These are phyloP conservation scores for Ophthalmolycus amberensis DNA, from an alignment of 2,113 vertebrate genomes.

Conservation along the genomic window DNA sequence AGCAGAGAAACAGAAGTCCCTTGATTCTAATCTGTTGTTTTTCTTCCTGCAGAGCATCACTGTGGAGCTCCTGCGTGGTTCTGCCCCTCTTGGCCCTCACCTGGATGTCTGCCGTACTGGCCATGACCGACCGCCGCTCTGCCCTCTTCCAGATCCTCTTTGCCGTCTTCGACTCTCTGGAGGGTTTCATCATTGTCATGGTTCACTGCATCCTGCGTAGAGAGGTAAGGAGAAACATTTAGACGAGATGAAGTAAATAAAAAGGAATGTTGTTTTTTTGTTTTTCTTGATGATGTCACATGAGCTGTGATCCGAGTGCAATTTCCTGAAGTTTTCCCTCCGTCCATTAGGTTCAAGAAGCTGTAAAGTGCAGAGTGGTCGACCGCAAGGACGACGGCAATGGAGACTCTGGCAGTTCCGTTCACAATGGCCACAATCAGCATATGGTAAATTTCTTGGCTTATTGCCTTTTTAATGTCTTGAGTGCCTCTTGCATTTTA, in stretches of 20 bases:
- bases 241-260: slow-evolving; percentile 2
- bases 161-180: slow-evolving; percentile 96
- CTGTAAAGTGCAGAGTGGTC: slow-evolving; percentile 96
- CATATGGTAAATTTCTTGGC: slow-evolving; percentile 88
- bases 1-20: neutral
- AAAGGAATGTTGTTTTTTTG: slow-evolving; percentile 7
- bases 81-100: slow-evolving; percentile 96
- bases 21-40: slow-evolving; percentile 27
- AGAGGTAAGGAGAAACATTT: slow-evolving; percentile 85
- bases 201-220: slow-evolving; percentile 96
- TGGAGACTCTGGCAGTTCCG: slow-evolving; percentile 95
- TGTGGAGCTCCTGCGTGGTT: slow-evolving; percentile 99
- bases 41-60: slow-evolving; percentile 88
- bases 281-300: slow-evolving; percentile 20
- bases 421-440: slow-evolving; percentile 96
- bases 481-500: slow-evolving; percentile 68
- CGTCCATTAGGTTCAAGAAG: slow-evolving; percentile 92
- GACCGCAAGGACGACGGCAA: slow-evolving; percentile 98
- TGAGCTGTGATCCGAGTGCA: slow-evolving; percentile 3
- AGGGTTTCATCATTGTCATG: slow-evolving; percentile 98
- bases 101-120: slow-evolving; percentile 98
- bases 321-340: slow-evolving; percentile 20
- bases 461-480: slow-evolving; percentile 76
- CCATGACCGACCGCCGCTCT: slow-evolving; percentile 97
- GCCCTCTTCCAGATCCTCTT: slow-evolving; percentile 99